A percentile compares a stretch with the other conserved stretches of the same genome.
phyloP scores from a whole-genome alignment of 2,797 vertebrate genomes.

The Cuculus canorus region DNA sequence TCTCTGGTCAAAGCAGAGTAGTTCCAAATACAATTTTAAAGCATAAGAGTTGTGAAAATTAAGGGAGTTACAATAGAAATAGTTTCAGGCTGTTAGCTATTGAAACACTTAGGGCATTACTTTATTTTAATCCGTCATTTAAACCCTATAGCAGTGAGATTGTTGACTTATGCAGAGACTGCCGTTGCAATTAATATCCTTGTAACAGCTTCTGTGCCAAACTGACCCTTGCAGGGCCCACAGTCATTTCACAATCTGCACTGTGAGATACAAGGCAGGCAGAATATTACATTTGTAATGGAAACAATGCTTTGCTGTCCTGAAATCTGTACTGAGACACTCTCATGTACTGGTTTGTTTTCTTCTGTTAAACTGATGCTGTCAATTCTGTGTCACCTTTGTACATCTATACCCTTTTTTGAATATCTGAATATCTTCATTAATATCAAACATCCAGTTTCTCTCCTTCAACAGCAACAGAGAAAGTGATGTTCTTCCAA shows the following conservation, averaged over 20 bases:
- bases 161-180: neutral
- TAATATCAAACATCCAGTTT: neutral
- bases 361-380: neutral
- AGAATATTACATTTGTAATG: neutral
- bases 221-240: neutral
- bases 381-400: neutral
- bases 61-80: neutral
- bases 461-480: neutral
- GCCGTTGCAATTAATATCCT: neutral
- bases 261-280: constrained; percentile 9
- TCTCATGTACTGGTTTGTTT: neutral
- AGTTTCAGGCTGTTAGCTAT: neutral
- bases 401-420: neutral
- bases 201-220: neutral
- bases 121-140: neutral
- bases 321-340: neutral
- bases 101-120: neutral
- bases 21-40: neutral
- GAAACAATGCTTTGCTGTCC: neutral
- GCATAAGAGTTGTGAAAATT: neutral
- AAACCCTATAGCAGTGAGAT: neutral
- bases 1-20: neutral
- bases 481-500: neutral
- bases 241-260: neutral
- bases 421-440: constrained; percentile 11